phyloP scores from a whole-genome alignment of 2,888 invertebrate genomes.

The Ceraclea dissimilis region DNA sequence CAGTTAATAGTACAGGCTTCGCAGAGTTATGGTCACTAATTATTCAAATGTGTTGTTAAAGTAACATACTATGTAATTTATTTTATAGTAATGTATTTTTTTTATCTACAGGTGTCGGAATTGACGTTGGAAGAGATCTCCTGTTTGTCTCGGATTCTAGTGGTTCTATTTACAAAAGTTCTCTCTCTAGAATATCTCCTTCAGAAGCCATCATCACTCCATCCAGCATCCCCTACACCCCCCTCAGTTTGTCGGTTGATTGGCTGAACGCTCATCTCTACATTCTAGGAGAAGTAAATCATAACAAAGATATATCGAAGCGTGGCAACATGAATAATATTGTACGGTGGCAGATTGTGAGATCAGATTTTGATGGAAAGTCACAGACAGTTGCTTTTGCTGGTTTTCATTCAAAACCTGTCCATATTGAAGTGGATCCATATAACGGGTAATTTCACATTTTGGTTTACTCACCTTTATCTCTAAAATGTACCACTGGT shows the following conservation, averaged over 20 bases:
- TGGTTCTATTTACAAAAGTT: conserved; percentile 55
- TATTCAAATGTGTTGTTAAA: too few relatives aligned
- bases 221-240: conserved; percentile 53
- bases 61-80: too few relatives aligned
- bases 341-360: conserved; percentile 62
- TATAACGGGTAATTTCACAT: conserved; percentile 68
- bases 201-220: conserved; percentile 50
- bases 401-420: conserved; percentile 61
- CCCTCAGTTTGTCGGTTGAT: conserved; percentile 71
- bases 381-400: conserved; percentile 62
- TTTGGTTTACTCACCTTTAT: too few relatives aligned
- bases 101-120: conserved; percentile 66
- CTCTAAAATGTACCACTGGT: too few relatives aligned
- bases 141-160: conserved; percentile 71
- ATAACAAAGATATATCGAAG: conserved; percentile 35
- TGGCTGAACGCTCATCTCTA: conserved; percentile 85
- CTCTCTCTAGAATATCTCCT: conserved; percentile 34
- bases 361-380: conserved; percentile 68
- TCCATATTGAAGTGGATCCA: conserved; percentile 84
- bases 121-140: conserved; percentile 65
- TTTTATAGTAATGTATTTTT: too few relatives aligned
- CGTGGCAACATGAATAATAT: conserved; percentile 31
- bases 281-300: conserved; percentile 65
- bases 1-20: too few relatives aligned
- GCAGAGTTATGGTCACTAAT: too few relatives aligned